Base-by-base conservation (phyloP, 2,888 invertebrate genomes). In the Cantharis flavilabris region DNA sequence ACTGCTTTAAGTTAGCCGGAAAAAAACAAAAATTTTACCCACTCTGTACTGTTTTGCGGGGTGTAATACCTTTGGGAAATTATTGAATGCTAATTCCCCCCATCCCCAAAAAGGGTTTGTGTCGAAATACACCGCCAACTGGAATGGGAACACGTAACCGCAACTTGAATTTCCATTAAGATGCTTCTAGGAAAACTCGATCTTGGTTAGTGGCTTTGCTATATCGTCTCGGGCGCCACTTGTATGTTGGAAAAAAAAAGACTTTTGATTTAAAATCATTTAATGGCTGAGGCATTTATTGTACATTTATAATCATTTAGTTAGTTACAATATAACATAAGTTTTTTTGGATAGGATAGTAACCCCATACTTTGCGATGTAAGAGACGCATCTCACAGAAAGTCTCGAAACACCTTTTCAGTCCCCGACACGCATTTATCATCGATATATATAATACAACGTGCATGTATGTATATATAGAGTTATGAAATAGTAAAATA, bases 211-310 rank as follows among this genome's bases (percentile, higher is more conserved):
- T 16, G 16, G 16, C 16, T 16, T 16, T 16, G 1, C 16, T 16
- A 16, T 16, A 16, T 16, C 16, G 16, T 16, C 49, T 49, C 49
- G 49, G 49, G 49, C 49, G 49, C 49, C 49, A 69, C 28, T 11
- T 69, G 20, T 16, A 1, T 20, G 1, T 20, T 3, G 49, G 13
- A 49, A 78, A 80, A 76, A 71, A 77, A 75, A 26, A 13, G 69
- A 26, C 9, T 1, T 49, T 16, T 75, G 83, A 84, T 85, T 86
- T 86, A 86, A 86, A 86, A 87, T 87, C 86, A 86, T 86, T 88
- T 88, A 88, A 88, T 88, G 88, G 88, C 88, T 88, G 88, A 88
- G 88, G 88, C 88, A 88, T 88, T 88, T 88, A 88, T 88, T 88
- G 88, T 88, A 88, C 88, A 88, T 88, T 87, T 87, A 88, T 87